A percentile compares a stretch with the other conserved stretches of the same genome.
Conservation (phyloP, 2,888 invertebrate species). For the Trachelus tabidus region DNA sequence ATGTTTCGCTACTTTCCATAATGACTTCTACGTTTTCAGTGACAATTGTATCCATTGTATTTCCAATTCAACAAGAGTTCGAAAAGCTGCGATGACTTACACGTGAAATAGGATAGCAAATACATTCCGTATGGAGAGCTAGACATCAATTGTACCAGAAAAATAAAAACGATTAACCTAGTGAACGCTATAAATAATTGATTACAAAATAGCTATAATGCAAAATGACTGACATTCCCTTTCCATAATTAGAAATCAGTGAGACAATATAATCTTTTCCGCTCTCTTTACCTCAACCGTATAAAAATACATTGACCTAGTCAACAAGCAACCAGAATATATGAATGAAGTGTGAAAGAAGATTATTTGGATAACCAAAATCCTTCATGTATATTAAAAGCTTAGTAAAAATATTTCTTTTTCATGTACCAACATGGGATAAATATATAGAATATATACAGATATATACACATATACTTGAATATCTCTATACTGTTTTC, state of each 20-base stretch:
- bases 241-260: not conserved
- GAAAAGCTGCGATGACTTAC: not conserved
- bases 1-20: too few relatives aligned
- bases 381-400: not conserved
- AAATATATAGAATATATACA: not conserved
- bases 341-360: not conserved
- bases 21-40: not conserved
- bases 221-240: not conserved
- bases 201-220: not conserved
- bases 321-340: not conserved
- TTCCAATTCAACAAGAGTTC: not conserved
- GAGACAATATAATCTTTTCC: not conserved
- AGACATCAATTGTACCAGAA: not conserved
- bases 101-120: not conserved
- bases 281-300: not conserved
- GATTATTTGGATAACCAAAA: not conserved
- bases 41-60: not conserved
- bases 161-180: not conserved
- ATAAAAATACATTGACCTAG: not conserved
- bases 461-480: not conserved
- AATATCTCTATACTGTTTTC: not conserved
- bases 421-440: not conserved
- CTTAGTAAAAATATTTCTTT: not conserved
- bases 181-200: not conserved
- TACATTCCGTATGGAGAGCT: not conserved